Conservation (phyloP, 2,797 vertebrate genomes). For the Microchirus variegatus region DNA sequence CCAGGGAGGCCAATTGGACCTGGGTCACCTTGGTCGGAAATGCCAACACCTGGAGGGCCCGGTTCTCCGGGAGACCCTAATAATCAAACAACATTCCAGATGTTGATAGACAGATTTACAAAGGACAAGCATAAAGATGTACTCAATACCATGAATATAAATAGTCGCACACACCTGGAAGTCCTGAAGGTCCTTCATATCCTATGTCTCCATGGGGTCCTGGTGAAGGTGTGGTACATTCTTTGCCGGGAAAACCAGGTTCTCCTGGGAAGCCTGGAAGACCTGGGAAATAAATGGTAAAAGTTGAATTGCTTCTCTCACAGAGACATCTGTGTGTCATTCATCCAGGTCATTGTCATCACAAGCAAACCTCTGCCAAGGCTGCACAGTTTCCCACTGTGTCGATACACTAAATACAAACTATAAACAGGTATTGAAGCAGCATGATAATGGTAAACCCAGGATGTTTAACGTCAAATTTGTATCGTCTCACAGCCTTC, state of each 20-base stretch:
- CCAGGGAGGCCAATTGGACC: conserved; percentile 58
- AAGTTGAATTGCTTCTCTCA: neutral
- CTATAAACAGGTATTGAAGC: too few relatives aligned
- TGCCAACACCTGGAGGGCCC: conserved; percentile 31
- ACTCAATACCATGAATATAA: neutral
- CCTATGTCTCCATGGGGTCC: conserved; percentile 52
- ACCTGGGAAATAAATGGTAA: conserved; percentile 38
- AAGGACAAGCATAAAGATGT: neutral
- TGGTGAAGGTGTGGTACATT: neutral
- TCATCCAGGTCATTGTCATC: too few relatives aligned
- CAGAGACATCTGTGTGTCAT: too few relatives aligned
- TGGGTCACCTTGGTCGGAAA: conserved; percentile 45
- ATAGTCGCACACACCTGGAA: conserved; percentile 28
- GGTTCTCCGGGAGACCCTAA: conserved; percentile 52
- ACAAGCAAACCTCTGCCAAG: too few relatives aligned
- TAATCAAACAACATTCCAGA: neutral
- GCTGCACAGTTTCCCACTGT: too few relatives aligned
- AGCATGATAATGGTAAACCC: too few relatives aligned
- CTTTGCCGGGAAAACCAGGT: conserved; percentile 41
- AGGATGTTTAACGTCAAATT: too few relatives aligned
- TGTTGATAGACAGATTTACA: conserved; percentile 1
- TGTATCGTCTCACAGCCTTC: too few relatives aligned
- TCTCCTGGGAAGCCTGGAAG: conserved; percentile 44
- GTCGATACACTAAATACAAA: too few relatives aligned
- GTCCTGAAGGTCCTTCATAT: conserved; percentile 51